Evolutionary conservation across 2,797 vertebrate species (phyloP), one percentile per base, ranked within the genome.

Genomic region (Leptoclinus maculatus): DNA sequence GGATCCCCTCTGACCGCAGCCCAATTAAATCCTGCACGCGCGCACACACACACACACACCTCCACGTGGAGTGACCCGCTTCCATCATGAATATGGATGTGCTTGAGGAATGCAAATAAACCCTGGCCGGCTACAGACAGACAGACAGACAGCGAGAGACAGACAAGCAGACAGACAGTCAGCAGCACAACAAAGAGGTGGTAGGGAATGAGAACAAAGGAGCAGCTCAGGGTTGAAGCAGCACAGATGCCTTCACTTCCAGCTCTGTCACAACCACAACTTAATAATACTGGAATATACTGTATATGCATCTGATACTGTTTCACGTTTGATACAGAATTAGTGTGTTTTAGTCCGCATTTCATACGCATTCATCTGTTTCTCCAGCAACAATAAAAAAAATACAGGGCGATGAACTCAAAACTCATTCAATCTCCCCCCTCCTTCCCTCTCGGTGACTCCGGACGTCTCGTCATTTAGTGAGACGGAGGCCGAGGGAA

Each of bases 11-110:
- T 92, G 94, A 93, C 95, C 94, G 88, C 87, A 89, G 93, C 88
- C 94, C 94, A 95, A 95, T 95, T 95, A 95, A 94, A 95, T 91
- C 87, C 78, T 75, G 5, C 75, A 71, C 38, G 10, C 74, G 51
- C 53, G 41, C 75, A 76, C 70, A 64, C 63, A 76, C 38, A 73
- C 34, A 27, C 63, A 60, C 59, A 56, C 71, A 67, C 71, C 86
- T 91, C 84, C 85, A 89, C 83, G 79, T 88, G 88, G 93, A 94
- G 87, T 95, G 95, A 95, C 94, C 94, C 57, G 88, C 92, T 92
- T 91, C 87, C 83, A 83, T 91, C 90, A 95, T 95, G 94, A 95
- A 96, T 95, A 95, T 95, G 94, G 90, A 95, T 95, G 92, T 85
- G 84, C 71, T 86, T 83, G 89, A 90, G 76, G 90, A 94, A 95